phyloP scores from a whole-genome alignment of 2,888 invertebrate genomes.

The Xylota segnis region DNA sequence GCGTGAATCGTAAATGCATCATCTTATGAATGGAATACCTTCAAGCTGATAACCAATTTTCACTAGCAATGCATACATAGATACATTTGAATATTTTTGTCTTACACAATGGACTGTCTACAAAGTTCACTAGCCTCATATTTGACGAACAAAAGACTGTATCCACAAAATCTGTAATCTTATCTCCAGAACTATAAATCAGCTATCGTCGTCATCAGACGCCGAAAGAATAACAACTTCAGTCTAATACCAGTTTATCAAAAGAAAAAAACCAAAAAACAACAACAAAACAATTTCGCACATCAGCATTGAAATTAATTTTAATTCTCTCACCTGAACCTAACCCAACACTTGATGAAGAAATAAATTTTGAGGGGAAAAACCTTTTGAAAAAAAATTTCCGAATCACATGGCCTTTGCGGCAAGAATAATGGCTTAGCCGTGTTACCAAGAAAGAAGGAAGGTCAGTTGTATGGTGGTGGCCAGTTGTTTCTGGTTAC shows the following conservation, averaged over 20 bases:
- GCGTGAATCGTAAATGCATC: background rate
- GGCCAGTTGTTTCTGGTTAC: no score
- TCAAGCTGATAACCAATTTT: background rate
- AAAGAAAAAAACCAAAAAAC: background rate
- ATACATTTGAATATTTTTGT: background rate
- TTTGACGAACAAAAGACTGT: background rate
- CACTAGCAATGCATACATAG: background rate
- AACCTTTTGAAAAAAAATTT: background rate
- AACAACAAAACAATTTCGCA: background rate
- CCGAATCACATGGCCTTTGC: background rate
- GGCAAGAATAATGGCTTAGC: background rate
- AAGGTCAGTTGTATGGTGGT: background rate
- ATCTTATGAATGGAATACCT: constrained; percentile 1
- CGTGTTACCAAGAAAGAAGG: background rate
- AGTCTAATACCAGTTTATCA: background rate
- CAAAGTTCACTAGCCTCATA: constrained; percentile 3
- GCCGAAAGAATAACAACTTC: background rate
- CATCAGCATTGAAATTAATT: constrained; percentile 10
- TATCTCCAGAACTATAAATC: background rate
- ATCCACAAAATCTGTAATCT: background rate
- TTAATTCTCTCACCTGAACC: constrained; percentile 26
- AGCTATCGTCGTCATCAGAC: background rate
- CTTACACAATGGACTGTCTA: background rate
- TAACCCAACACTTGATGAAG: constrained; percentile 6
- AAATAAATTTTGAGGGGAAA: background rate